Base-by-base conservation (phyloP, 2,113 vertebrate species). In the Crotalus horridus region DNA sequence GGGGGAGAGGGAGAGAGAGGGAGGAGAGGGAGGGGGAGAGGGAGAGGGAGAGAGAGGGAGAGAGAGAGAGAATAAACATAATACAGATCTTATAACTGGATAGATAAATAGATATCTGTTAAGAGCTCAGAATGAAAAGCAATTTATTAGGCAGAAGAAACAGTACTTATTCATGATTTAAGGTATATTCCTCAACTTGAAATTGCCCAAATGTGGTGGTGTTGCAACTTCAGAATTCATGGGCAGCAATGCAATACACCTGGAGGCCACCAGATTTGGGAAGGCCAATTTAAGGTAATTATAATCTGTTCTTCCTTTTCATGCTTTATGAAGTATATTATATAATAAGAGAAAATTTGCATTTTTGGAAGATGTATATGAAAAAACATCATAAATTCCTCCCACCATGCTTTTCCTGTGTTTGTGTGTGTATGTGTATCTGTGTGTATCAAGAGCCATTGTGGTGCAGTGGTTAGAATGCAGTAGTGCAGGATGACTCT, bases 21-120 rank as follows among this genome's bases (percentile, higher is more conserved):
- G 4, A 12, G 9, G 3, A 26, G 24, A 2, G 1, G 1, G 69
- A 7, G 1, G 0, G 15, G 3, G 0, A 3, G 12, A 15, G 0
- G 0, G 4, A 29, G 24, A 12, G 10, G 4, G 1, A n/a, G 11
- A 33, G 1, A 17, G 11, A 64, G 4, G 12, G 24, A 10, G 21
- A 24, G 20, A 58, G 1, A 24, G 56, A 59, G 1, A 15, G 11
- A 13, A 46, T 58, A 86, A 86, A 39, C 1, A 81, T 39, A 5
- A 11, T 29, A 46, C 7, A 2, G n/a, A 91, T 55, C 43, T 55
- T 23, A 56, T 21, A 20, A 55, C 87, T 55, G 17, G 53, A 6
- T 88, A n/a, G 87, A 33, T 55, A 43, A 88, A 88, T 10, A 87
- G 51, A 9, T 89, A 58, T 12, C 56, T 23, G 59, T 24, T 89